These are phyloP conservation scores for Lepetodrilus schrolli DNA, from an alignment of 2,888 invertebrate species.

Conservation along the genomic window DNA sequence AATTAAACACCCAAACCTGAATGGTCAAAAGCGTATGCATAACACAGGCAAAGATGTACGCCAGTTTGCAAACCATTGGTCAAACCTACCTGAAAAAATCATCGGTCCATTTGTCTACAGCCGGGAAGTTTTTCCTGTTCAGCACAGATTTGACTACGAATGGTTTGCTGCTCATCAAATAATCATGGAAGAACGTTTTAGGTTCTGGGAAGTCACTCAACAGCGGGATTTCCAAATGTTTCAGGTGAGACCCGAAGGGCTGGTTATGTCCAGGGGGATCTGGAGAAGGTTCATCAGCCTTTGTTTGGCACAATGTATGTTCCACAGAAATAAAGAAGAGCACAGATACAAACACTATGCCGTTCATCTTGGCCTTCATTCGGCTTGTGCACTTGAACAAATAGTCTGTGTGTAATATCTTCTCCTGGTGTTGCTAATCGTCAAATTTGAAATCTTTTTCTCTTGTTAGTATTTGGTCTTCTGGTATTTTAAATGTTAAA, in stretches of 20 bases:
- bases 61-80: not conserved
- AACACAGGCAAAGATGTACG: no score
- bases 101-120: conserved; percentile 60
- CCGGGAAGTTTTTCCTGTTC: conserved; percentile 46
- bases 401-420: no score
- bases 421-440: no score
- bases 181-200: conserved; percentile 51
- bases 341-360: no score
- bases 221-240: conserved; percentile 44
- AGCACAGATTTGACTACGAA: conserved; percentile 58
- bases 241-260: conserved; percentile 54
- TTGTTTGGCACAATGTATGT: no score
- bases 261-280: conserved; percentile 46
- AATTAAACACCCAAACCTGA: not conserved
- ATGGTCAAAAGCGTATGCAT: no score
- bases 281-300: not conserved
- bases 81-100: conserved; percentile 51
- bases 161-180: conserved; percentile 50
- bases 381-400: no score
- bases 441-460: no score
- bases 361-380: no score
- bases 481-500: no score
- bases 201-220: conserved; percentile 54
- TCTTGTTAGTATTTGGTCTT: no score
- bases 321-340: no score